Conservation (phyloP, 2,888 invertebrate genomes). For the Ophioninae sp. region DNA sequence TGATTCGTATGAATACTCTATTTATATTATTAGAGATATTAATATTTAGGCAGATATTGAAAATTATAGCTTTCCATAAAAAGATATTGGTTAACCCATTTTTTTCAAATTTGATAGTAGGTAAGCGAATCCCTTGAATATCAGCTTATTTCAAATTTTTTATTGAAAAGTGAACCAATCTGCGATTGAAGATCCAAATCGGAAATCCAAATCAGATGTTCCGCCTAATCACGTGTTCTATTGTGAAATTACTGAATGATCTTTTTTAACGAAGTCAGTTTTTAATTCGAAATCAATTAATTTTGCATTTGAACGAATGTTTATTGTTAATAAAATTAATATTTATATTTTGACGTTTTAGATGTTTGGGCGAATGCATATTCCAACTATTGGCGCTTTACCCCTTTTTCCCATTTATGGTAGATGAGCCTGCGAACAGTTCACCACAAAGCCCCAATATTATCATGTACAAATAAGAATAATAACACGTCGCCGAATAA, state of each 20-base stretch:
- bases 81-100: no score
- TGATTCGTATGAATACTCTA: no score
- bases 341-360: conserved; percentile 2
- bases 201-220: not conserved
- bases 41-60: no score
- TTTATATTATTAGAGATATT: no score
- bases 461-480: conserved; percentile 33
- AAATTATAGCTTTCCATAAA: no score
- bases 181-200: not conserved
- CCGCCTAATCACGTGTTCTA: not conserved
- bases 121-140: not conserved
- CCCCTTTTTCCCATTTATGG: not conserved
- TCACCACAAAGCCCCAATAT: conserved; percentile 47
- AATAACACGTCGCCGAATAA: conserved; percentile 11
- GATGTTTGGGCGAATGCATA: conserved; percentile 28
- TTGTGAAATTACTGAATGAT: not conserved
- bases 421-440: not conserved
- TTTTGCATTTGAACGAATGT: no score
- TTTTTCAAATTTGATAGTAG: no score
- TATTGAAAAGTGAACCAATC: not conserved
- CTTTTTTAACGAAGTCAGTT: no score
- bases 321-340: no score
- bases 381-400: conserved; percentile 10
- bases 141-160: not conserved
- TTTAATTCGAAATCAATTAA: no score